Evolutionary conservation across 2,113 vertebrate species (phyloP).

Genomic region (Dolichotis patagonum): DNA sequence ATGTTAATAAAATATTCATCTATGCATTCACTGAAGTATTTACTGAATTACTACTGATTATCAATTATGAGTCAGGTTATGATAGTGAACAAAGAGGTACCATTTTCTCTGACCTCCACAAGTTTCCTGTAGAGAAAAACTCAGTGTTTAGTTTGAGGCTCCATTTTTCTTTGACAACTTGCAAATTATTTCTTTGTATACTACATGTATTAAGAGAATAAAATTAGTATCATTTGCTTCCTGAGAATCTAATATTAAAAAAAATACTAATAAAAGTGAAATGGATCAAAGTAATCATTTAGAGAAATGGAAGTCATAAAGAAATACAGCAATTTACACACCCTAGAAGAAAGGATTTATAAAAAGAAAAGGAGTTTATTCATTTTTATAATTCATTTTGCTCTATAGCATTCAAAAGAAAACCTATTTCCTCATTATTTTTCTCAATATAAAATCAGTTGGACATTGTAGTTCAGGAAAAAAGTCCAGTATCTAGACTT

Average conservation of each 20-base stretch:
- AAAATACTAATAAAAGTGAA: background rate
- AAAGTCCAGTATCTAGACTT: background rate
- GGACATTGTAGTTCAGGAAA: background rate
- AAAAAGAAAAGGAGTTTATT: background rate
- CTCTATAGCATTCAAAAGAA: background rate
- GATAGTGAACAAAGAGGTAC: background rate
- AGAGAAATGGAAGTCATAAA: conserved; percentile 4
- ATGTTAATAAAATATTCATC: conserved; percentile 20
- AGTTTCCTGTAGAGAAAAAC: background rate
- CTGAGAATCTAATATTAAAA: background rate
- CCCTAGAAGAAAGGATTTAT: background rate
- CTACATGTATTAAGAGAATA: background rate
- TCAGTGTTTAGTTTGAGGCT: background rate
- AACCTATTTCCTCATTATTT: background rate
- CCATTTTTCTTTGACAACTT: conserved; percentile 20
- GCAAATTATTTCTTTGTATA: conserved; percentile 7
- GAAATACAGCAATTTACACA: background rate
- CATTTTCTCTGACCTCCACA: background rate
- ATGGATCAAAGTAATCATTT: conserved; percentile 56
- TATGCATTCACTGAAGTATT: background rate
- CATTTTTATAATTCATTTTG: conserved; percentile 3
- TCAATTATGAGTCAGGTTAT: background rate
- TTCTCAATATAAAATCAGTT: background rate
- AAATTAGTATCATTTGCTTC: conserved; percentile 26
- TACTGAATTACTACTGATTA: conserved; percentile 1